Conservation (phyloP, 2,797 vertebrate genomes). For the Brachyrhaphis roseni region DNA sequence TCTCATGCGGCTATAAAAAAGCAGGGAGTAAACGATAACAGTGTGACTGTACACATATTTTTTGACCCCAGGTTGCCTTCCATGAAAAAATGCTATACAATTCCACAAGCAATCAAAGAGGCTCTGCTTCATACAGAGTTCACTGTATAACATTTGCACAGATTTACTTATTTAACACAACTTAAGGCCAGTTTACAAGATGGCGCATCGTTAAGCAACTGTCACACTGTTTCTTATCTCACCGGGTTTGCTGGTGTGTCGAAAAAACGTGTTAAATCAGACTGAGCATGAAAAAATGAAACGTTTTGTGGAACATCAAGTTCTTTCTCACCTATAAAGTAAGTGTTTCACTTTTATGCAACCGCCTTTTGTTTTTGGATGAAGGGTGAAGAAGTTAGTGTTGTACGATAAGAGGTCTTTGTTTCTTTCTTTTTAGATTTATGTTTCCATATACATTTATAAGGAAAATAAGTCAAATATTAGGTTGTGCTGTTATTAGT, state of each 20-base stretch:
- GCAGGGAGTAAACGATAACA: conserved; percentile 3
- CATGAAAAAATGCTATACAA: not conserved
- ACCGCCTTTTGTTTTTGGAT: not conserved
- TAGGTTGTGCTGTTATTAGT: not conserved
- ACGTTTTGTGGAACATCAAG: not conserved
- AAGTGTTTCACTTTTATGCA: not conserved
- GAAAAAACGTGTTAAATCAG: not conserved
- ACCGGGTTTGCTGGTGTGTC: not conserved
- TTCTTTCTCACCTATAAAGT: not conserved
- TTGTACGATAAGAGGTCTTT: not conserved
- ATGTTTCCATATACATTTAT: not conserved
- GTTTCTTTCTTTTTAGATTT: not conserved
- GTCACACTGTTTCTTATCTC: not conserved
- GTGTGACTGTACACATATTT: not conserved
- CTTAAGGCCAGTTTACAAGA: not conserved
- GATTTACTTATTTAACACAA: not conserved
- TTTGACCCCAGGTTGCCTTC: not conserved
- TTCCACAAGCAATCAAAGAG: not conserved
- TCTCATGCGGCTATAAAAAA: conserved; percentile 16
- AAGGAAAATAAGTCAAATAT: not conserved
- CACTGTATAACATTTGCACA: not conserved
- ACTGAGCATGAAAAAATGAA: not conserved
- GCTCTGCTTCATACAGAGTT: not conserved
- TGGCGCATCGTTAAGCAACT: not conserved
- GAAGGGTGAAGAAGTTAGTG: not conserved